phyloP scores from a whole-genome alignment of 2,888 invertebrate genomes.

The Cremastinae sp. region DNA sequence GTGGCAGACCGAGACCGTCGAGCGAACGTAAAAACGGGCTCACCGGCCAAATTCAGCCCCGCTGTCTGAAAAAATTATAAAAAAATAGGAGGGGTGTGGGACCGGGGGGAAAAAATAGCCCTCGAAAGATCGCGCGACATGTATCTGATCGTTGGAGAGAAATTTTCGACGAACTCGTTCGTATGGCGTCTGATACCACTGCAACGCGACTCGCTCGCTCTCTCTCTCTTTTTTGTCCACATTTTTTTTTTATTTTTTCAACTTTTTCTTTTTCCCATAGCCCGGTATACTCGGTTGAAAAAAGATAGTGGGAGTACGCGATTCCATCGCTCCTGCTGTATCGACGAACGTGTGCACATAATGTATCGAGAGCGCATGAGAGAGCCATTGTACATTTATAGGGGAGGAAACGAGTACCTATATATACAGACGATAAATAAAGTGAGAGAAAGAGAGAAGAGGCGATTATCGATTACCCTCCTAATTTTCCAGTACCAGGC shows the following conservation, averaged over 20 bases:
- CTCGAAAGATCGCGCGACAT: slow-evolving; percentile 60
- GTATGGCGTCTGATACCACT: slow-evolving; percentile 48
- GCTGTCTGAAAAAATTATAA: not conserved
- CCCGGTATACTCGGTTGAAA: too few species aligned
- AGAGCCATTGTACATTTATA: not conserved
- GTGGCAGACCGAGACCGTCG: slow-evolving; percentile 33
- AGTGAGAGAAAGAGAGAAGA: not conserved
- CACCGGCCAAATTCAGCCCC: slow-evolving; percentile 33
- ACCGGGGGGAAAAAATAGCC: not conserved
- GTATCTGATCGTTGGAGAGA: slow-evolving; percentile 67
- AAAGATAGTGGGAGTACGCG: slow-evolving; percentile 47
- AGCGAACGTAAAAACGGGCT: slow-evolving; percentile 27
- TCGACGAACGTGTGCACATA: not conserved
- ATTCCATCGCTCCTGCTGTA: slow-evolving; percentile 49
- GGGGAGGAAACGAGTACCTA: not conserved
- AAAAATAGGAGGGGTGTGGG: not conserved
- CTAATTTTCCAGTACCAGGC: slow-evolving; percentile 51
- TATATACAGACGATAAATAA: not conserved
- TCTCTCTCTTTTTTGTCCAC: slow-evolving; percentile 2
- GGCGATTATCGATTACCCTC: slow-evolving; percentile 51
- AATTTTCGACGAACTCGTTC: slow-evolving; percentile 57
- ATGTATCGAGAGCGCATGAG: not conserved
- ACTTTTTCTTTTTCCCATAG: slow-evolving; percentile 23
- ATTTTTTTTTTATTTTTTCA: slow-evolving; percentile 8
- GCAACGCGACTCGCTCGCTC: slow-evolving; percentile 39